Base-by-base conservation (phyloP, 2,113 vertebrate genomes). In the Sinocyclocheilus anophthalmus region DNA sequence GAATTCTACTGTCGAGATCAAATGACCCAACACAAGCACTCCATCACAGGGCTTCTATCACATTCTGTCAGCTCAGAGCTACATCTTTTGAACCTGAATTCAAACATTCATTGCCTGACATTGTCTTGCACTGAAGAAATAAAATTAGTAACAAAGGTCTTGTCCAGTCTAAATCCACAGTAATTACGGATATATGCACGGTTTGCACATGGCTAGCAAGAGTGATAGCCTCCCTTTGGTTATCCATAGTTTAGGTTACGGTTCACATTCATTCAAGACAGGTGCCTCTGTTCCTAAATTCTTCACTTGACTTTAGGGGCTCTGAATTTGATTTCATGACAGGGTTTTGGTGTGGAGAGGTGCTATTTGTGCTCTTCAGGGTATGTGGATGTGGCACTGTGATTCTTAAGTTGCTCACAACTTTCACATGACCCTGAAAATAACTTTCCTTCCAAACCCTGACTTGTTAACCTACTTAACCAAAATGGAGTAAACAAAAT, bases 151-250 rank as follows among this genome's bases (percentile, higher is more conserved):
- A 59, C 20, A 14, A 61, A 37, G 22, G 69, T 42, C 50, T 73
- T 70, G 11, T 83, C 61, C 30, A 48, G 9, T 37, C 30, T 9
- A 69, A 69, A 69, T 69, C 14, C 67, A 69, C 7, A 69, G 30
- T 69, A 69, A 69, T 70, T 37, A 11, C 5, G 11, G 42, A 50
- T 33, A 14, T 57, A 33, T n/a, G 26, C 37, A 14, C 18, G 6
- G 22, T 55, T 22, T 33, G 13, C 37, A n/a, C 12, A 5, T 55
- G 3, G 16, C 80, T 42, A 45, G 37, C 22, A 26, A 45, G 30
- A 81, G 42, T 79, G 14, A 76, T 30, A 77, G 72, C n/a, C 61
- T 85, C 85, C 88, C 85, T 87, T 89, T 85, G 77, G 82, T 61
- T n/a, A 61, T 3, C 57, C 22, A n/a, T n/a, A n/a, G 57, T n/a